phyloP scores from a whole-genome alignment of 2,888 invertebrate species.

The Salticus scenicus region DNA sequence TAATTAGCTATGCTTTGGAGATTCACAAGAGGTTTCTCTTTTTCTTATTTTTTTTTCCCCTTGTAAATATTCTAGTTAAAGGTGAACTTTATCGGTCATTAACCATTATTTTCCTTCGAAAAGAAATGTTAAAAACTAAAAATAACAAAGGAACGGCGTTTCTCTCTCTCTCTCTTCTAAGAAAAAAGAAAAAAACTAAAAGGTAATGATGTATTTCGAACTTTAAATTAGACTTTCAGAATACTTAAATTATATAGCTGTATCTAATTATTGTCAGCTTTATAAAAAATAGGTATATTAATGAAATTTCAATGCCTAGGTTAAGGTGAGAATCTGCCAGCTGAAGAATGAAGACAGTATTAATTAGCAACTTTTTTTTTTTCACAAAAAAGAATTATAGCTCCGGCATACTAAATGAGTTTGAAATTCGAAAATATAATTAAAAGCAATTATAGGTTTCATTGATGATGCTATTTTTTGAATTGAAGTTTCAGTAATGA shows the following conservation, averaged over 20 bases:
- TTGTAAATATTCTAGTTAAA: not conserved
- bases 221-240: not conserved
- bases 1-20: conserved; percentile 1
- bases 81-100: not conserved
- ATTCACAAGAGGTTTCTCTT: not conserved
- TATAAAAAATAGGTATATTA: not conserved
- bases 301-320: not conserved
- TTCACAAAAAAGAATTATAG: too few relatives aligned
- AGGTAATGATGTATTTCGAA: not conserved
- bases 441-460: too few relatives aligned
- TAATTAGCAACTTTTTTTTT: too few relatives aligned
- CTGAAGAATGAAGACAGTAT: too few relatives aligned
- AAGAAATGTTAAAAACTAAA: too few relatives aligned
- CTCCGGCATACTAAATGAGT: too few relatives aligned
- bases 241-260: not conserved
- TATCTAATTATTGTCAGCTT: not conserved
- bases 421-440: too few relatives aligned
- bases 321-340: too few relatives aligned
- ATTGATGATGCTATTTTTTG: too few relatives aligned
- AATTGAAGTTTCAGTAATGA: too few relatives aligned
- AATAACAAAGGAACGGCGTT: not conserved
- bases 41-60: too few relatives aligned
- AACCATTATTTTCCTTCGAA: not conserved
- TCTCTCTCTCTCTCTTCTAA: not conserved
- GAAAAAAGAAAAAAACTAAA: not conserved